A percentile compares a stretch with the other conserved stretches of the same genome.
These are phyloP conservation scores for Athalia rosae DNA, from an alignment of 2,888 invertebrate species.

Conservation along the genomic window DNA sequence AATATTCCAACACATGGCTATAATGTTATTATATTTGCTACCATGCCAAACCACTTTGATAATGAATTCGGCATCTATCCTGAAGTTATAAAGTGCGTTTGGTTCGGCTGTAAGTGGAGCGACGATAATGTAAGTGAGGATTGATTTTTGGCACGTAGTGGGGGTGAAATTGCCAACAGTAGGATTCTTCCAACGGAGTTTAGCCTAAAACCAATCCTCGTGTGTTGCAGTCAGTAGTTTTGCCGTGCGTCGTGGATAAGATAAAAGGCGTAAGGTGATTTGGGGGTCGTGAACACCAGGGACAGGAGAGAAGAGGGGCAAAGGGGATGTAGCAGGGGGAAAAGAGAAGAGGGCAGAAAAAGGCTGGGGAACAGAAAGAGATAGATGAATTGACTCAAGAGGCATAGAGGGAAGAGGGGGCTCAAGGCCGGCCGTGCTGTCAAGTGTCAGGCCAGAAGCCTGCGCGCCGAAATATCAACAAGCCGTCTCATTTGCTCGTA, in stretches of 20 bases:
- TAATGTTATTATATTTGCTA: too few relatives aligned
- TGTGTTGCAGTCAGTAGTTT: constrained; percentile 34
- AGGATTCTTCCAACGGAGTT: constrained; percentile 10
- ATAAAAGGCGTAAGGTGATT: constrained; percentile 46
- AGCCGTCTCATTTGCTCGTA: constrained; percentile 52
- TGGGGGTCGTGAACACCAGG: constrained; percentile 47
- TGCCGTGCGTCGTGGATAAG: constrained; percentile 25
- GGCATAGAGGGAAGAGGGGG: constrained; percentile 52
- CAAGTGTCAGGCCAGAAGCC: constrained; percentile 58
- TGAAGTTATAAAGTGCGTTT: background rate
- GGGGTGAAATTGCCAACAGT: constrained; percentile 6
- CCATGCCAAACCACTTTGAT: too few relatives aligned
- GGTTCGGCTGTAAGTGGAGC: background rate
- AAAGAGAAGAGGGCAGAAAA: constrained; percentile 33
- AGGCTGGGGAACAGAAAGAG: constrained; percentile 45
- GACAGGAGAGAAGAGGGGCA: constrained; percentile 47
- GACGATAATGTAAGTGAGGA: background rate
- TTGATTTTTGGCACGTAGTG: constrained; percentile 30
- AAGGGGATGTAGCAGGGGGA: constrained; percentile 45
- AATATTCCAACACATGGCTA: background rate
- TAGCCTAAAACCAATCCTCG: background rate
- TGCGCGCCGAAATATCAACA: constrained; percentile 65
- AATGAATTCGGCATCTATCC: too few relatives aligned
- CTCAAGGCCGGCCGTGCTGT: constrained; percentile 59
- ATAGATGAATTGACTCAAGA: constrained; percentile 43